A percentile compares a stretch with the other conserved stretches of the same genome.
phyloP scores from a whole-genome alignment of 2,888 invertebrate species.

The Megalurothrips usitatus region DNA sequence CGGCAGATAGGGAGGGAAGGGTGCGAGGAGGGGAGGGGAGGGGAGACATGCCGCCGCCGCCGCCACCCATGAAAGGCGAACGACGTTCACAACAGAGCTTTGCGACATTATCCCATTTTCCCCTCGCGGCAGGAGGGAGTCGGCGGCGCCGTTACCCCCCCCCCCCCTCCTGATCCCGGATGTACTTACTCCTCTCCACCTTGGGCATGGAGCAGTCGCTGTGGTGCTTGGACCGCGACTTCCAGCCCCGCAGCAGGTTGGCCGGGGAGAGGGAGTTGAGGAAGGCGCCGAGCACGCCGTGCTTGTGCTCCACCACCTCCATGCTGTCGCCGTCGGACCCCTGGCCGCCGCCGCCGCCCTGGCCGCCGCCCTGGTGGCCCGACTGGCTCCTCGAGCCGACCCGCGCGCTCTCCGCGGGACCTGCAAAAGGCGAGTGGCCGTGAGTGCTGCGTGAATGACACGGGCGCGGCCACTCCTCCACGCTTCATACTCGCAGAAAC shows the following conservation, averaged over 20 bases:
- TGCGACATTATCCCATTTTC: too few relatives aligned
- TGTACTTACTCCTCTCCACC: conserved; percentile 67
- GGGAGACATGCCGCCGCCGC: too few relatives aligned
- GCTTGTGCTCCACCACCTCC: conserved; percentile 39
- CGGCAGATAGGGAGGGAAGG: too few relatives aligned
- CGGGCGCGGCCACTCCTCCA: too few relatives aligned
- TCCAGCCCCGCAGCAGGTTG: conserved; percentile 56
- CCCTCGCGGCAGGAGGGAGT: too few relatives aligned
- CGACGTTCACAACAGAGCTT: too few relatives aligned
- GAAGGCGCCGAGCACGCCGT: conserved; percentile 45
- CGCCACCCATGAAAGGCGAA: too few relatives aligned
- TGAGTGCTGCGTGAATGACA: background rate
- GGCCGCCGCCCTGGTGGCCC: background rate
- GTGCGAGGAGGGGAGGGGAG: too few relatives aligned
- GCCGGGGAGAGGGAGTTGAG: conserved; percentile 56
- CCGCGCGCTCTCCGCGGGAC: background rate
- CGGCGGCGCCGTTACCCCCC: too few relatives aligned
- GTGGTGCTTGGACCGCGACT: conserved; percentile 53
- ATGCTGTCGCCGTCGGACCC: conserved; percentile 44
- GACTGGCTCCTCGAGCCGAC: background rate
- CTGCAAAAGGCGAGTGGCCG: background rate
- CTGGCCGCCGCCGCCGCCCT: conserved; percentile 33
- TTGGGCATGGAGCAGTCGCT: conserved; percentile 71
- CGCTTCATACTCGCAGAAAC: too few relatives aligned
- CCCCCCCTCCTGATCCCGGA: too few relatives aligned